Evolutionary conservation across 2,888 invertebrate genomes (phyloP).

Genomic region (Cantharis rustica): DNA sequence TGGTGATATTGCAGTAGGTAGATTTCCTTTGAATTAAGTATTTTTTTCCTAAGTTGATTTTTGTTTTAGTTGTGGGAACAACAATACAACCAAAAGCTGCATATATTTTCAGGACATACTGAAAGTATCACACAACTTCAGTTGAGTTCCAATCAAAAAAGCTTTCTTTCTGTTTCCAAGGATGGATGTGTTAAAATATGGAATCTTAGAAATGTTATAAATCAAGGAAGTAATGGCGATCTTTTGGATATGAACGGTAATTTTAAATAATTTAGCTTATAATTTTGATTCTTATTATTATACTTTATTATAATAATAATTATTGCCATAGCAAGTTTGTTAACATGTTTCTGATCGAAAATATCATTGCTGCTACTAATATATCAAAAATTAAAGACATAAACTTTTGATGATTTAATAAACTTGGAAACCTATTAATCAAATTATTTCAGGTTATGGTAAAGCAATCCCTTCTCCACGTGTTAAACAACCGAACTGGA

Average conservation of each 20-base stretch:
- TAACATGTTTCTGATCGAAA: too few species aligned
- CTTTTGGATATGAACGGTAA: conserved; percentile 40
- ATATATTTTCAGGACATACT: conserved; percentile 58
- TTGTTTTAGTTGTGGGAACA: conserved; percentile 64
- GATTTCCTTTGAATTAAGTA: background rate
- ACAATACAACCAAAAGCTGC: conserved; percentile 60
- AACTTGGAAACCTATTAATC: background rate
- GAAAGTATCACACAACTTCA: conserved; percentile 60
- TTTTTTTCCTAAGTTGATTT: conserved; percentile 6
- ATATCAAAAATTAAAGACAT: too few species aligned
- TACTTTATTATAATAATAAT: too few species aligned
- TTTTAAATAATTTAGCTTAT: too few species aligned
- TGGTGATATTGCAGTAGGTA: conserved; percentile 57
- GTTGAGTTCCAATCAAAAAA: conserved; percentile 59
- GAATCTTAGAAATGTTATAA: conserved; percentile 54
- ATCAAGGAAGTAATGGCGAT: conserved; percentile 28
- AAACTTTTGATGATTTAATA: too few species aligned
- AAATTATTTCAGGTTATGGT: conserved; percentile 22
- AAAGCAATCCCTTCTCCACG: conserved; percentile 46
- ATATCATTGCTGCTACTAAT: too few species aligned
- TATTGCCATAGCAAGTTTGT: too few species aligned
- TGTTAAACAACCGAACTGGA: conserved; percentile 48
- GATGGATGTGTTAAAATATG: conserved; percentile 66
- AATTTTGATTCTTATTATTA: too few species aligned
- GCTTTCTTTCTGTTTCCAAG: conserved; percentile 64